Conservation (phyloP, 2,113 vertebrate genomes). For the Xenopus laevis region DNA sequence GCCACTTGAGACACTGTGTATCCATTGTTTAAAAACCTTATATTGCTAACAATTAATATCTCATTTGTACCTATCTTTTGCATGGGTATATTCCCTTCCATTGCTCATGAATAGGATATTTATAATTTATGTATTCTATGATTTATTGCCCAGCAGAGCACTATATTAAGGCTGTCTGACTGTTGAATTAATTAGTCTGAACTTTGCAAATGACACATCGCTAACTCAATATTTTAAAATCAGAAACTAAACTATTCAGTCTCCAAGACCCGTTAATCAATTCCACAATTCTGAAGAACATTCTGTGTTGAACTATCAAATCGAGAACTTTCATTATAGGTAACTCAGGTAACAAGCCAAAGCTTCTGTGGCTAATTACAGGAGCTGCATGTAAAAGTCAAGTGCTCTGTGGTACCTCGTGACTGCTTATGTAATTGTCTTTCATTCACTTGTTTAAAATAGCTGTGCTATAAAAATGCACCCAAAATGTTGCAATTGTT, state of each 20-base stretch:
- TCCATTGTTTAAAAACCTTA: conserved; percentile 12
- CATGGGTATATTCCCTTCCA: background rate
- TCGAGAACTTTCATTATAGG: conserved; percentile 4
- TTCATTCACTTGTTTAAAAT: too few species aligned
- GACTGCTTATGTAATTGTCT: too few species aligned
- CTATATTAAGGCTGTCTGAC: conserved; percentile 5
- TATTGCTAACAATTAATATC: background rate
- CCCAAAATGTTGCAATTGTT: too few species aligned
- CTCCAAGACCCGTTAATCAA: conserved; percentile 3
- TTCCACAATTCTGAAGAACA: conserved; percentile 7
- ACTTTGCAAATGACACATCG: conserved; percentile 3
- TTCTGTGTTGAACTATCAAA: conserved; percentile 15
- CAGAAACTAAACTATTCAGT: background rate
- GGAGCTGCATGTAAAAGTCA: too few species aligned
- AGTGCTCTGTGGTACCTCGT: too few species aligned
- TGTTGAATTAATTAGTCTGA: conserved; percentile 14
- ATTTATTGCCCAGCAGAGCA: conserved; percentile 4
- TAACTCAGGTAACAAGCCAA: background rate
- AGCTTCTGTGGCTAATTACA: too few species aligned
- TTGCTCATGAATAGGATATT: background rate
- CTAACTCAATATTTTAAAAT: conserved; percentile 6
- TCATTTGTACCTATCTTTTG: background rate
- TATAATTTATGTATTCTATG: background rate
- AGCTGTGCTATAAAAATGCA: background rate
- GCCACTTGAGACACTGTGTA: background rate